A percentile compares a stretch with the other conserved stretches of the same genome.
Conservation (phyloP, 2,797 vertebrate species). For the Argya squamiceps region DNA sequence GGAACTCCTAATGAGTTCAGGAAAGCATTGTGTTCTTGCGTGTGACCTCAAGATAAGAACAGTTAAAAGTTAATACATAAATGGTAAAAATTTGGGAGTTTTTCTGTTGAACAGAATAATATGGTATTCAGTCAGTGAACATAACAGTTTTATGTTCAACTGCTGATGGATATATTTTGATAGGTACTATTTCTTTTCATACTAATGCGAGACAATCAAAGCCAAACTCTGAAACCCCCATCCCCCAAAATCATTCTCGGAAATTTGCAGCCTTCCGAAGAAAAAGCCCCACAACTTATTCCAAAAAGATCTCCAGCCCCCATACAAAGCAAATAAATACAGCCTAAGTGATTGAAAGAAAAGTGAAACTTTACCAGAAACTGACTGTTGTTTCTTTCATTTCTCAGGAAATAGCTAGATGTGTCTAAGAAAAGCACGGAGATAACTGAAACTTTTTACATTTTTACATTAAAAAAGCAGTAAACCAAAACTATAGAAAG, state of each 20-base stretch:
- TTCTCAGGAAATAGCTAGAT: background rate
- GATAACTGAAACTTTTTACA: background rate
- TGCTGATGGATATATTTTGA: background rate
- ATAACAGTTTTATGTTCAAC: background rate
- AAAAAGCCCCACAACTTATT: background rate
- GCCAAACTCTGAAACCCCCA: background rate
- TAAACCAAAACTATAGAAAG: background rate
- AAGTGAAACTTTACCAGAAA: background rate
- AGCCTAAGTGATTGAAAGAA: background rate
- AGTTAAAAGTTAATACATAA: background rate
- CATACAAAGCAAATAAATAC: background rate
- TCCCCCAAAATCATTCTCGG: background rate
- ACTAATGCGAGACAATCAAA: background rate
- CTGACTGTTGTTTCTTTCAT: background rate
- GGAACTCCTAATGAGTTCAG: slow-evolving; percentile 3
- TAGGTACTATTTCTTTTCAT: background rate
- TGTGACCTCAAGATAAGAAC: slow-evolving; percentile 10
- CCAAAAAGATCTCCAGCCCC: background rate
- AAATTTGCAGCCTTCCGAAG: background rate
- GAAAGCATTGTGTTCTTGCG: background rate
- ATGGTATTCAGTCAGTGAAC: background rate
- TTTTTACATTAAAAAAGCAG: background rate
- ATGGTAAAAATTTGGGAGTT: background rate
- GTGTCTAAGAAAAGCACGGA: background rate
- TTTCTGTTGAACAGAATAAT: background rate